Conservation (phyloP, 2,797 vertebrate species). For the Telmatherina bonti region DNA sequence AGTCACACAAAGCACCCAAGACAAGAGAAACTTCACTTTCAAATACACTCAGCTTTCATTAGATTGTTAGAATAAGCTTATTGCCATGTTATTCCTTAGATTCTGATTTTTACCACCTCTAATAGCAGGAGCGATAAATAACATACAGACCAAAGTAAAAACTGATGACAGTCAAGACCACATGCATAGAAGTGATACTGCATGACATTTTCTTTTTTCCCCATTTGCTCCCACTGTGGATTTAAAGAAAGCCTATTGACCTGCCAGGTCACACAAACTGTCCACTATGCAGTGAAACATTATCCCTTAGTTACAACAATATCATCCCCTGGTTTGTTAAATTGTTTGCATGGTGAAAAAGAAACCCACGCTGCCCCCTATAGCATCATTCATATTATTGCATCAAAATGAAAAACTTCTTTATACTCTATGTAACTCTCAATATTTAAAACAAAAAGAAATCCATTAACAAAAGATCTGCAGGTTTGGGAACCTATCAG, state of each 20-base stretch:
- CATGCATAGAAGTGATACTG: conserved; percentile 30
- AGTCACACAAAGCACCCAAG: conserved; percentile 45
- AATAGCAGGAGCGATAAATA: background rate
- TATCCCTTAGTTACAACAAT: conserved; percentile 4
- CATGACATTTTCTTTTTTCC: conserved; percentile 33
- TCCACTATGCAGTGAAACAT: background rate
- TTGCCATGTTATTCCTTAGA: conserved; percentile 24
- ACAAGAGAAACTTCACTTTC: conserved; percentile 31
- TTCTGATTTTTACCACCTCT: conserved; percentile 14
- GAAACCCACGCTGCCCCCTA: conserved; percentile 67
- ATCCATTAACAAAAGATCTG: conserved; percentile 8
- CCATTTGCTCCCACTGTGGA: conserved; percentile 25
- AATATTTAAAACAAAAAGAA: conserved; percentile 21
- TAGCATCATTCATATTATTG: conserved; percentile 69
- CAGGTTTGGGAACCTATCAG: background rate
- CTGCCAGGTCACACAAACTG: background rate
- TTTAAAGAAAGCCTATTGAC: conserved; percentile 2
- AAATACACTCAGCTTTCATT: background rate
- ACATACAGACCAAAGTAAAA: conserved; percentile 8
- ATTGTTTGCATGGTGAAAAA: conserved; percentile 31
- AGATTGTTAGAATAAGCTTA: conserved; percentile 26
- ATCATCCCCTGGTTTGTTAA: conserved; percentile 32
- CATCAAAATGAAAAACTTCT: conserved; percentile 53
- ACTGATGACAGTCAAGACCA: conserved; percentile 2
- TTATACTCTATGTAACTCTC: conserved; percentile 13